Conservation (phyloP, 1,140 invertebrate species). For the Ostrea edulis region DNA sequence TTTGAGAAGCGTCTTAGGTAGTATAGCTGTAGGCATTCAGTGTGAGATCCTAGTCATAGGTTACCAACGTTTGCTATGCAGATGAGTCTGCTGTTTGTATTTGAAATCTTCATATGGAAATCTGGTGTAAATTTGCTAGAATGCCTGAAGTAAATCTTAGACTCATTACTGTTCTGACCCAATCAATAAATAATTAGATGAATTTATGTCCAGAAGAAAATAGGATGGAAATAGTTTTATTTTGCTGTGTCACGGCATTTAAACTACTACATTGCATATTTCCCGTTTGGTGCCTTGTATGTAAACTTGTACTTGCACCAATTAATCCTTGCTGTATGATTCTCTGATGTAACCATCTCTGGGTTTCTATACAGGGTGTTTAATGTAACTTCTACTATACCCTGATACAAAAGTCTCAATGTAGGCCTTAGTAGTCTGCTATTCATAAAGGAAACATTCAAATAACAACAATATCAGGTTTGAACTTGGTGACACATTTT, state of each 20-base stretch:
- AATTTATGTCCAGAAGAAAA: not conserved
- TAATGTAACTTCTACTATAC: not conserved
- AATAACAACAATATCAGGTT: conserved; percentile 28
- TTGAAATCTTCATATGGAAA: too few species aligned
- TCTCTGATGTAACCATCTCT: not conserved
- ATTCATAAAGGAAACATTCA: conserved; percentile 23
- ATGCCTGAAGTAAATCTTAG: not conserved
- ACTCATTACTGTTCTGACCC: not conserved
- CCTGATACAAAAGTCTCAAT: conserved; percentile 4
- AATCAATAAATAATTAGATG: conserved; percentile 13
- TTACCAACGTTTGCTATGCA: too few species aligned
- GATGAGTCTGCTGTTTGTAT: too few species aligned
- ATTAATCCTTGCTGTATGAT: not conserved
- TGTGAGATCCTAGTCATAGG: too few species aligned
- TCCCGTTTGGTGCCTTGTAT: not conserved
- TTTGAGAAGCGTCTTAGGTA: too few species aligned
- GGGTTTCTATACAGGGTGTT: conserved; percentile 21
- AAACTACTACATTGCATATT: not conserved
- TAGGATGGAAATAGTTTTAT: not conserved
- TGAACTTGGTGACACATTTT: conserved; percentile 28
- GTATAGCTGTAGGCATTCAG: too few species aligned
- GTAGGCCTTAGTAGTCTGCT: conserved; percentile 6
- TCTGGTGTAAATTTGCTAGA: too few species aligned
- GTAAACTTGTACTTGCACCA: conserved; percentile 19
- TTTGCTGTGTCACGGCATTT: conserved; percentile 7